Percentiles rank a stretch among this genome's conserved stretches.
phyloP scores from a whole-genome alignment of 1,140 invertebrate genomes.

The Drosophila micromelanica region DNA sequence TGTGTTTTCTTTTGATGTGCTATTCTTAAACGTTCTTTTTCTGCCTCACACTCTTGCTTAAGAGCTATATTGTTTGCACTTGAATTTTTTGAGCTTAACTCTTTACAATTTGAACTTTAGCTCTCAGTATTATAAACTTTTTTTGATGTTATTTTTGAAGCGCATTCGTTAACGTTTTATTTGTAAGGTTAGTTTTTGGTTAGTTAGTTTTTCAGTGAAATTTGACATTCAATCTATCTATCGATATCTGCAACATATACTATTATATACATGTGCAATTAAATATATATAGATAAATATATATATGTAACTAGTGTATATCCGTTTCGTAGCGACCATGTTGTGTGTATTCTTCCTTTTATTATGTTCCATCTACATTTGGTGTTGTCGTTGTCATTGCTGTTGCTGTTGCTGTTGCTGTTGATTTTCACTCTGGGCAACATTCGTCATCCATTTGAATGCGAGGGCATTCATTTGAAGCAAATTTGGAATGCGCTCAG shows the following conservation, averaged over 20 bases:
- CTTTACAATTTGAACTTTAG: not conserved
- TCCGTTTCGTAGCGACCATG: not conserved
- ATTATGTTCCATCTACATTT: not conserved
- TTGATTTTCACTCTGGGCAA: constrained; percentile 29
- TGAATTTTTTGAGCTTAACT: too few species aligned
- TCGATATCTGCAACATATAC: too few species aligned
- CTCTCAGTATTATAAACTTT: not conserved
- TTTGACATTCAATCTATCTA: too few species aligned
- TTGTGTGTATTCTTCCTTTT: not conserved
- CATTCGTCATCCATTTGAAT: constrained; percentile 43
- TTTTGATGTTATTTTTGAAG: not conserved
- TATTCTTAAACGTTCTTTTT: too few species aligned
- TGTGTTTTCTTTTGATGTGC: too few species aligned
- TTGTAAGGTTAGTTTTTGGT: not conserved
- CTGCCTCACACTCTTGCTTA: too few species aligned
- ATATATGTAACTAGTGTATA: not conserved
- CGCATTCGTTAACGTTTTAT: not conserved
- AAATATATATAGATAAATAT: too few species aligned
- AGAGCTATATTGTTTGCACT: too few species aligned
- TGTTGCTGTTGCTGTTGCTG: constrained; percentile 20
- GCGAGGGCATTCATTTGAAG: constrained; percentile 39
- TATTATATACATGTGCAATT: too few species aligned
- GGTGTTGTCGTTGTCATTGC: not conserved
- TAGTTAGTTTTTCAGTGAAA: too few species aligned
- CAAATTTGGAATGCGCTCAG: constrained; percentile 46